These are phyloP conservation scores for Zaprionus obscuricornis DNA, from an alignment of 2,888 invertebrate genomes.

Conservation along the genomic window DNA sequence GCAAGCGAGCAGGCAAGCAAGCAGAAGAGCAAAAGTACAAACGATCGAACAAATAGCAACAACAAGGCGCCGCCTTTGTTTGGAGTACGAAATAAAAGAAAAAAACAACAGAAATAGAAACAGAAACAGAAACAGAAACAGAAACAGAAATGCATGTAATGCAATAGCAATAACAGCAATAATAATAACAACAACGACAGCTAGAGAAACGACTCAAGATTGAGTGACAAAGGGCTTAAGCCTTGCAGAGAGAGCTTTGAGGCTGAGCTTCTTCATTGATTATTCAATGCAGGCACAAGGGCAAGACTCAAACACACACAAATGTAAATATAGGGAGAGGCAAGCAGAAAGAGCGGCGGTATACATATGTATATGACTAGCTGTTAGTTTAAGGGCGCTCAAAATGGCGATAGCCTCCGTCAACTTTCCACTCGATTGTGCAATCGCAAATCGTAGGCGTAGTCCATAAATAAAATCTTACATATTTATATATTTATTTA, in stretches of 20 bases:
- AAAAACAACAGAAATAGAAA: no score
- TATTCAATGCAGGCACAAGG: slow-evolving; percentile 63
- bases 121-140: slow-evolving; percentile 18
- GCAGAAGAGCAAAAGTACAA: slow-evolving; percentile 12
- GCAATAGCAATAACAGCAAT: slow-evolving; percentile 14
- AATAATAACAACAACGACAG: slow-evolving; percentile 12
- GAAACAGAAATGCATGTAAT: slow-evolving; percentile 52
- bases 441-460: slow-evolving; percentile 67
- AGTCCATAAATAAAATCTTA: slow-evolving; percentile 52
- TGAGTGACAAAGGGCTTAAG: slow-evolving; percentile 35
- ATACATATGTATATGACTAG: neutral
- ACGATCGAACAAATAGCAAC: slow-evolving; percentile 1
- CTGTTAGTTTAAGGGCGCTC: slow-evolving; percentile 46
- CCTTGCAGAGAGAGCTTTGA: slow-evolving; percentile 10
- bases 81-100: slow-evolving; percentile 14
- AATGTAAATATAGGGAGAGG: neutral
- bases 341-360: neutral
- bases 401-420: slow-evolving; percentile 57
- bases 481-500: neutral
- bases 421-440: slow-evolving; percentile 61
- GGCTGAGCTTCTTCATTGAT: slow-evolving; percentile 52
- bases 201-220: no score
- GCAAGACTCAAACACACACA: slow-evolving; percentile 17
- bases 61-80: slow-evolving; percentile 22
- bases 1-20: slow-evolving; percentile 15